Conservation (phyloP, 1,140 invertebrate species). For the Cyphomyrmex costatus region DNA sequence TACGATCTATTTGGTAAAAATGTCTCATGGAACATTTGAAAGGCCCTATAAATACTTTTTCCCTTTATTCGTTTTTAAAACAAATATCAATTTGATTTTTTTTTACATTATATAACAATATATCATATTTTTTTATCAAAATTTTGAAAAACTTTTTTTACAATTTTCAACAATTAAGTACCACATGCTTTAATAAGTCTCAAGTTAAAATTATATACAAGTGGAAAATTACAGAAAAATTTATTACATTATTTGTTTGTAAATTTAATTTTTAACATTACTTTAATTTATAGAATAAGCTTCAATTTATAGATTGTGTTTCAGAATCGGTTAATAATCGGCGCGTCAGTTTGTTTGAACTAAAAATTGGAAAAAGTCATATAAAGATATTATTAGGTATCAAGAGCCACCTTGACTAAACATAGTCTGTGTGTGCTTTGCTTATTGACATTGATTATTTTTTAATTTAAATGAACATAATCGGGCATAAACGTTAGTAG, state of each 20-base stretch:
- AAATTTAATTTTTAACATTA: too few relatives aligned
- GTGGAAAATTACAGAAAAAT: neutral
- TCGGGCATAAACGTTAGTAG: neutral
- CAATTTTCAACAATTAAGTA: neutral
- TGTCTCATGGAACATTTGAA: slow-evolving; percentile 22
- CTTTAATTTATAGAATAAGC: too few relatives aligned
- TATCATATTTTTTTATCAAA: neutral
- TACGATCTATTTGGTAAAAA: neutral
- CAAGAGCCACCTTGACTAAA: too few relatives aligned
- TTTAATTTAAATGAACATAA: slow-evolving; percentile 1
- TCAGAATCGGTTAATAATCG: too few relatives aligned
- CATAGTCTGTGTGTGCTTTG: too few relatives aligned
- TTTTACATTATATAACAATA: neutral
- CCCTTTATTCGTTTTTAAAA: neutral
- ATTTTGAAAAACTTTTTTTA: neutral
- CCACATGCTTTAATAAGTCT: neutral
- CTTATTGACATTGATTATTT: neutral
- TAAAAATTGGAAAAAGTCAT: too few relatives aligned
- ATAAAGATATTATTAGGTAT: too few relatives aligned
- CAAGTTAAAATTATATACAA: neutral
- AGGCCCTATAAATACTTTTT: neutral
- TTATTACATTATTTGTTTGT: too few relatives aligned
- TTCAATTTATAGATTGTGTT: too few relatives aligned
- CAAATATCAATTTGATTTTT: neutral
- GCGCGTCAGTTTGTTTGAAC: too few relatives aligned